phyloP scores from a whole-genome alignment of 30 jellyfish, hydroid and myxozoan species.

The Euphysa ruthae region DNA sequence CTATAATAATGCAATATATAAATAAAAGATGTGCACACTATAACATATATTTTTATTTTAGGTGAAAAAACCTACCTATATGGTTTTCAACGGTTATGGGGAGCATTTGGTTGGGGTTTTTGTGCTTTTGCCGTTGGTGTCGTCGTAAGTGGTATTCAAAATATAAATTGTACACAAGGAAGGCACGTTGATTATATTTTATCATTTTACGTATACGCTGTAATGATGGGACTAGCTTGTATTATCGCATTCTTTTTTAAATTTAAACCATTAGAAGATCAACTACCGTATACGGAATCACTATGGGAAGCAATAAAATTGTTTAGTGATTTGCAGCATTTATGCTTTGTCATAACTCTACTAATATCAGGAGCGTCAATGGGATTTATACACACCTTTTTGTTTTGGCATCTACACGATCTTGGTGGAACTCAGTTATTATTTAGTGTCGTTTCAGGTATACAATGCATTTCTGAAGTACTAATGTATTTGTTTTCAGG shows the following conservation, averaged over 20 bases:
- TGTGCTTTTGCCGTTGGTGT: slow-evolving; percentile 95
- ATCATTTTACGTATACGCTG: slow-evolving; percentile 87
- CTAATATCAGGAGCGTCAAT: slow-evolving; percentile 85
- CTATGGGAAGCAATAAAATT: slow-evolving; percentile 80
- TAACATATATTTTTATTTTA: slow-evolving; percentile 5
- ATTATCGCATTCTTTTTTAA: slow-evolving; percentile 69
- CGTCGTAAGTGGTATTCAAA: slow-evolving; percentile 73
- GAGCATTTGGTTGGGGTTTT: slow-evolving; percentile 99
- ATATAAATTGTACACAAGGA: slow-evolving; percentile 64
- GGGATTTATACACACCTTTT: slow-evolving; percentile 93
- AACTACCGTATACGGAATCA: slow-evolving; percentile 54
- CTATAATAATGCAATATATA: no score
- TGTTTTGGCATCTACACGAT: slow-evolving; percentile 96
- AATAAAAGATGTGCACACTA: no score
- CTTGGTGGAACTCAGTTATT: slow-evolving; percentile 90
- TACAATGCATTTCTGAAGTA: slow-evolving; percentile 91
- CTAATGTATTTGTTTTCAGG: slow-evolving; percentile 87
- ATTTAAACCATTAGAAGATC: slow-evolving; percentile 48
- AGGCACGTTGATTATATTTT: slow-evolving; percentile 82
- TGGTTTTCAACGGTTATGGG: slow-evolving; percentile 97
- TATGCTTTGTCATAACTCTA: slow-evolving; percentile 68
- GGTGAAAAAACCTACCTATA: slow-evolving; percentile 77
- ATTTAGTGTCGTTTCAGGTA: slow-evolving; percentile 89
- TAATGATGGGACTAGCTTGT: slow-evolving; percentile 78
- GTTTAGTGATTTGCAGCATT: slow-evolving; percentile 74